phyloP scores from a whole-genome alignment of 2,888 invertebrate species.

The Creontiades dilutus region DNA sequence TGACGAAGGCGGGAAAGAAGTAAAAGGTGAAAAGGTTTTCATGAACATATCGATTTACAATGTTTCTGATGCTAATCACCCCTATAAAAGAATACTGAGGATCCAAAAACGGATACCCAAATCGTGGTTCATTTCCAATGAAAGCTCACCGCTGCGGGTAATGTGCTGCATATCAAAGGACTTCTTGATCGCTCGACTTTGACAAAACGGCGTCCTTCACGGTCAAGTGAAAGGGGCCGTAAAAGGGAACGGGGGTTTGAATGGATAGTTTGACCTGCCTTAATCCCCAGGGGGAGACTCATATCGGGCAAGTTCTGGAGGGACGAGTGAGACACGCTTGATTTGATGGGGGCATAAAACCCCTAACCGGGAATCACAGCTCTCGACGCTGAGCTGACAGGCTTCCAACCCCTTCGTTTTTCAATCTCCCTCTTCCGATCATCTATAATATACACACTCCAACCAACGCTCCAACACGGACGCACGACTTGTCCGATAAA shows the following conservation, averaged over 20 bases:
- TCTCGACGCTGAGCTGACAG: not conserved
- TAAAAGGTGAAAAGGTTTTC: no score
- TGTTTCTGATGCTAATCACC: no score
- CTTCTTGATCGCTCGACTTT: not conserved
- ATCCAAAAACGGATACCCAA: no score
- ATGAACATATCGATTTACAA: no score
- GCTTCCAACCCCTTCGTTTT: conserved; percentile 44
- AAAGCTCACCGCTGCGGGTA: not conserved
- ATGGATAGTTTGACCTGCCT: conserved; percentile 41
- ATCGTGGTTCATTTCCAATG: no score
- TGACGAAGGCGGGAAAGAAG: no score
- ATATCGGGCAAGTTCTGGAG: conserved; percentile 31
- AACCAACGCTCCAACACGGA: not conserved
- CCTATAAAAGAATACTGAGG: no score
- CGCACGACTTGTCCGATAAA: conserved; percentile 10
- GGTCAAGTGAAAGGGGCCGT: conserved; percentile 39
- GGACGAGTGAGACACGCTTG: conserved; percentile 63
- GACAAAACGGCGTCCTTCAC: conserved; percentile 32
- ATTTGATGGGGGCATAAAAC: conserved; percentile 63
- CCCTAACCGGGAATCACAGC: conserved; percentile 51
- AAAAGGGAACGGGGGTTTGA: not conserved
- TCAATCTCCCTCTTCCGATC: conserved; percentile 18
- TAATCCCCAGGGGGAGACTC: not conserved
- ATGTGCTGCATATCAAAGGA: conserved; percentile 7
- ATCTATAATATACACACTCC: not conserved